Evolutionary conservation across 23 tunicate species (phyloP).

Genomic region (Trididemnum nubilum): DNA sequence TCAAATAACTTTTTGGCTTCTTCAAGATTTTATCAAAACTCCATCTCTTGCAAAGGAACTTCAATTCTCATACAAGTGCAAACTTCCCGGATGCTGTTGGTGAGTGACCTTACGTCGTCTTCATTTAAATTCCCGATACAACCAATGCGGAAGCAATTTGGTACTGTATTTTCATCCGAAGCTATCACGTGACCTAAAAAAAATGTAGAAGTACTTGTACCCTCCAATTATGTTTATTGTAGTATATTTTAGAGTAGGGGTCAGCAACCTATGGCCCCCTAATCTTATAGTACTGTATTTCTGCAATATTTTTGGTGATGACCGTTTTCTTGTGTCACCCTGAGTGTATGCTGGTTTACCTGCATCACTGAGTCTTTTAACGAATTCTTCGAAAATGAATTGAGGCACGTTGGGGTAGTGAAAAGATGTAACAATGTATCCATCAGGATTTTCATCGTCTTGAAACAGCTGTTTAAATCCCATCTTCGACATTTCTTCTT

Average conservation of each 20-base stretch:
- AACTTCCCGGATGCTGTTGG: slow-evolving; percentile 27
- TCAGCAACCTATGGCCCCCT: too few species aligned
- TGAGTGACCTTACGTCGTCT: slow-evolving; percentile 24
- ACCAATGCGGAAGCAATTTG: slow-evolving; percentile 50
- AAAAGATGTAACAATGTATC: slow-evolving; percentile 49
- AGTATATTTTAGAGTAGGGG: background rate
- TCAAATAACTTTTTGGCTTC: too few species aligned
- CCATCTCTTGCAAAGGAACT: slow-evolving; percentile 4
- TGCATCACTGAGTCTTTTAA: slow-evolving; percentile 24
- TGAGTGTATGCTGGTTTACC: too few species aligned
- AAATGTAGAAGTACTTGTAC: too few species aligned
- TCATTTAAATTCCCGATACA: slow-evolving; percentile 38
- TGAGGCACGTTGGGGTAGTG: slow-evolving; percentile 23
- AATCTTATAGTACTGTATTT: too few species aligned
- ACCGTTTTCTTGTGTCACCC: too few species aligned
- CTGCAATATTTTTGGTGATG: too few species aligned
- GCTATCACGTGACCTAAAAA: slow-evolving; percentile 39
- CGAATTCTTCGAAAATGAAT: slow-evolving; percentile 40
- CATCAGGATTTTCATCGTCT: slow-evolving; percentile 25
- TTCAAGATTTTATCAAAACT: too few species aligned
- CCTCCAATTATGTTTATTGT: too few species aligned
- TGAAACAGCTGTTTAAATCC: slow-evolving; percentile 31
- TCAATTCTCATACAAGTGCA: slow-evolving; percentile 34
- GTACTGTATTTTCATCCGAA: slow-evolving; percentile 12
- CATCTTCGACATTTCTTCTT: slow-evolving; percentile 37